Evolutionary conservation across 2,888 invertebrate species (phyloP), one percentile per base, ranked within the genome.

Genomic region (Lamellibrachia columna): DNA sequence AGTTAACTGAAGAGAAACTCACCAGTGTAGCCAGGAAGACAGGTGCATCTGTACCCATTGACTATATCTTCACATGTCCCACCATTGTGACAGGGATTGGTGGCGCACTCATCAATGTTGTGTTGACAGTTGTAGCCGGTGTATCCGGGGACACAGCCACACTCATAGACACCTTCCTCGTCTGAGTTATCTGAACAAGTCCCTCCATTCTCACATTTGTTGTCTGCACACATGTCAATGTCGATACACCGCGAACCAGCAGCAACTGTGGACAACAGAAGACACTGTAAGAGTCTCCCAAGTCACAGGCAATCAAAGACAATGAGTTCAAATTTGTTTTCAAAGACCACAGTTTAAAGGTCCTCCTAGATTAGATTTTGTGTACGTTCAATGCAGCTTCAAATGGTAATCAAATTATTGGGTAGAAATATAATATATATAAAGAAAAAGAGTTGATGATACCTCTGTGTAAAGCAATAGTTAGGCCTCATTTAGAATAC

Each of bases 111-210:
- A 7, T 75, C 75, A 6, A 75, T 0, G 22, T 75, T 75, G 75
- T 75, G 75, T 75, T 75, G 75, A 75, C 75, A 75, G 75, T 75
- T 75, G 75, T 22, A 75, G 75, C 75, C 75, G 22, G 75, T 75
- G 75, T 22, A 75, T 75, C 75, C 75, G 6, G 75, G 22, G 75
- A 22, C 1, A 22, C 75, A 75, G 75, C 75, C 22, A 75, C 75
- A 75, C 75, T 75, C 22, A 22, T 75, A 75, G 22, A 75, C 75
- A 22, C 75, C 75, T 22, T 75, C 75, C 75, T 22, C n/a, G 75
- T 22, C 75, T 6, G 75, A 75, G 22, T 4, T 22, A 22, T 75
- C 75, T 4, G n/a, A 15, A 75, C 75, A 75, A 6, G 4, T 22
- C 15, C 15, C 75, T 75, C 75, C 75, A 22, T 75, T 75, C 75